Conservation (phyloP, 2,113 vertebrate species). For the Bubo blakistoni region DNA sequence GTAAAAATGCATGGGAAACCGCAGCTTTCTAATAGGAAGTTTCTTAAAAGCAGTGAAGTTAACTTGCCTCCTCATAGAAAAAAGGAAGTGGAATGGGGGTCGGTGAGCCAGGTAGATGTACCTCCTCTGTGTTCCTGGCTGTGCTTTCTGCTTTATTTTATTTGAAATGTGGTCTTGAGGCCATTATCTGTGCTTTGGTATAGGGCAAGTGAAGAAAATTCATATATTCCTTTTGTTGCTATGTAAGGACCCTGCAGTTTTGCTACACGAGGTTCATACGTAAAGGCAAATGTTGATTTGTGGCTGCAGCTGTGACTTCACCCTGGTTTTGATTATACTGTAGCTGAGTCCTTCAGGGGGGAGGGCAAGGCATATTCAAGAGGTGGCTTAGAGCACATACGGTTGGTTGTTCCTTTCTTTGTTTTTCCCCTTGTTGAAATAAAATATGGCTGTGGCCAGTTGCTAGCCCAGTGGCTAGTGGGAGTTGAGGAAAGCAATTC, state of each 20-base stretch:
- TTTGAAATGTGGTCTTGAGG: background rate
- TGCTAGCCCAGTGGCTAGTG: background rate
- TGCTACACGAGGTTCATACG: fast-evolving
- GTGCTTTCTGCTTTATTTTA: background rate
- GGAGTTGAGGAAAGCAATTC: background rate
- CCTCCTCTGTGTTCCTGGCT: background rate
- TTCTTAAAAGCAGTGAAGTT: constrained; percentile 60
- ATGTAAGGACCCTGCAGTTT: background rate
- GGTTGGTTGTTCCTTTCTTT: background rate
- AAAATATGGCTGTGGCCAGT: background rate
- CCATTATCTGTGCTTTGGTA: background rate
- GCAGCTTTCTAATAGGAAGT: constrained; percentile 58
- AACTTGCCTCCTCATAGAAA: constrained; percentile 34
- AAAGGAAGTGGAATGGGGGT: background rate
- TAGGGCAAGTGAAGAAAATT: background rate
- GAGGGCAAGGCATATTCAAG: background rate
- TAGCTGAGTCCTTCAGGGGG: background rate
- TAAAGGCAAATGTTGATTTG: background rate
- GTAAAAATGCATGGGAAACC: constrained; percentile 56
- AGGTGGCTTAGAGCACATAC: background rate
- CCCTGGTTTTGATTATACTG: background rate
- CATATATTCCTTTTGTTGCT: background rate
- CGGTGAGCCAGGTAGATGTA: background rate
- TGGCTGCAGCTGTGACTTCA: background rate
- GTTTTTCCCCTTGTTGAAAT: background rate